phyloP scores from a whole-genome alignment of 2,113 vertebrate species.

The Alosa alosa region DNA sequence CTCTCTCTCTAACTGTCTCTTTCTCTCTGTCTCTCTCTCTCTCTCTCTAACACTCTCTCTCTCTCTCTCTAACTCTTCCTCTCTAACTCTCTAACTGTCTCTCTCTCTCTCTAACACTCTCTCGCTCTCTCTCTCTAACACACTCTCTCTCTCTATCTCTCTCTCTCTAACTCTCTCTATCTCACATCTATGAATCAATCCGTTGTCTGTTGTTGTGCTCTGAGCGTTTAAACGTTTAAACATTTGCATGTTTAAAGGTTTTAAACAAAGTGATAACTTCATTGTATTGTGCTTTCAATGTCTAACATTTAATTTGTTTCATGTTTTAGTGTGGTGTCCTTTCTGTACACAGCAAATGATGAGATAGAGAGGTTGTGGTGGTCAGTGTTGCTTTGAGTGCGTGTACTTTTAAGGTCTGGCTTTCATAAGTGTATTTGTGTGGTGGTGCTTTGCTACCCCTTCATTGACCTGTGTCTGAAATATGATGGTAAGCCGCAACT shows the following conservation, averaged over 20 bases:
- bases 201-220: slow-evolving; percentile 39
- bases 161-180: neutral
- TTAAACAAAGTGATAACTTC: slow-evolving; percentile 48
- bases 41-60: no score
- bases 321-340: slow-evolving; percentile 55
- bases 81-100: neutral
- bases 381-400: slow-evolving; percentile 49
- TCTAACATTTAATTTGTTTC: slow-evolving; percentile 50
- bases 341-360: slow-evolving; percentile 54
- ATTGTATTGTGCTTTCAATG: slow-evolving; percentile 54
- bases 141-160: neutral
- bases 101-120: neutral
- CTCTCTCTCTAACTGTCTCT: neutral
- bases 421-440: slow-evolving; percentile 46
- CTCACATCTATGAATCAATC: slow-evolving; percentile 33
- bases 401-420: slow-evolving; percentile 50
- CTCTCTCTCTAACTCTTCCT: neutral
- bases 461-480: slow-evolving; percentile 42
- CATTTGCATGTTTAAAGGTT: slow-evolving; percentile 53
- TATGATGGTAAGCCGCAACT: slow-evolving; percentile 52
- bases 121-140: neutral
- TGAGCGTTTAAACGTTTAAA: slow-evolving; percentile 55
- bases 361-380: slow-evolving; percentile 50
- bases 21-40: neutral
- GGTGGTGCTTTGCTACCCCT: slow-evolving; percentile 46